Evolutionary conservation across 1,140 invertebrate genomes (phyloP), one percentile per base, ranked within the genome.

Genomic region (Tetraneura akinire): DNA sequence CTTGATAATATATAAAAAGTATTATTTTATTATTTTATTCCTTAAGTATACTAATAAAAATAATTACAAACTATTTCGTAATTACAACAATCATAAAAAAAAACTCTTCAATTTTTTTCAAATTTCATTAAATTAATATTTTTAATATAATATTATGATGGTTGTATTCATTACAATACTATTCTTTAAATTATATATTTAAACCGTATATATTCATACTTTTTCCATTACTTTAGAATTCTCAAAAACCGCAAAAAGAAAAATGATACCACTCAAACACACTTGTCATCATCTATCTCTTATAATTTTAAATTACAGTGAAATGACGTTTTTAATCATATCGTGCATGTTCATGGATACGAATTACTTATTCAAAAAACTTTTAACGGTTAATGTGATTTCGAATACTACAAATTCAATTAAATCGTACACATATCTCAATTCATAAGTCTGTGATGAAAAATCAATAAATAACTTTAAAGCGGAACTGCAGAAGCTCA

Each of bases 201-300:
- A n/a, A 13, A 32, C 29, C 16, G 32, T 21, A 3, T 21, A 3
- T 21, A 21, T 42, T 37, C 32, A 37, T 37, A 4, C 32, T 21
- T 68, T 45, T 68, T 45, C 6, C 13, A 18, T 1, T 37, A 11
- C n/a, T 0, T 10, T 47, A 47, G 8, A 37, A 37, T 10, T 47
- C n/a, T 66, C 62, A 21, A 66, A 66, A 66, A 66, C 32, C 10
- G 16, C 62, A 42, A 42, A 66, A 42, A 18, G 62, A 42, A 66
- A 64, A 66, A 21, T n/a, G 37, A 68, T 45, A 68, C 42, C 37
- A 14, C 42, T 68, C 37, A 21, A 45, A 42, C 21, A 32, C 37
- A 45, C 64, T 64, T 10, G 29, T 9, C 62, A 18, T 0, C 29
- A 32, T 37, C 16, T 32, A 37, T 37, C 57, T 23, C 26, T 60